These are phyloP conservation scores for Cataglyphis altisquamis DNA, from an alignment of 2,888 invertebrate genomes.

Conservation along the genomic window DNA sequence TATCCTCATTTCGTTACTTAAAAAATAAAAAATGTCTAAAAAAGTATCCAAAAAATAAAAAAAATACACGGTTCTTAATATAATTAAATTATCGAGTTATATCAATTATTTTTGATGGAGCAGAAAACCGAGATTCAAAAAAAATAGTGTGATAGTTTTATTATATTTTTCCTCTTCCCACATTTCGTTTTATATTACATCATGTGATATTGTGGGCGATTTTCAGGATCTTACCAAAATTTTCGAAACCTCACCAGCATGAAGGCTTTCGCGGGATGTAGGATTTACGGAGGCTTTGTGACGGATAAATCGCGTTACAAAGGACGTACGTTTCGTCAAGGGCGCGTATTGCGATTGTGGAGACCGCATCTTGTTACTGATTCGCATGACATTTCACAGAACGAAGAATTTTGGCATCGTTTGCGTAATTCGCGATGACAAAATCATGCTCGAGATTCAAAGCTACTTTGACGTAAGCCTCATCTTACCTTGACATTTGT, in stretches of 20 bases:
- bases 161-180: not conserved
- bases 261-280: not conserved
- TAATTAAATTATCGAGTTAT: not conserved
- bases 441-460: slow-evolving; percentile 30
- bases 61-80: not conserved
- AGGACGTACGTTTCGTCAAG: not conserved
- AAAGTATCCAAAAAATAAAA: not conserved
- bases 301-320: slow-evolving; percentile 22
- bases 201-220: not conserved
- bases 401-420: slow-evolving; percentile 1
- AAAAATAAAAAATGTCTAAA: not conserved
- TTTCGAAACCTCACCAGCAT: not conserved
- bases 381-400: slow-evolving; percentile 37
- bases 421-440: not conserved
- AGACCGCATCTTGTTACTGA: slow-evolving; percentile 29
- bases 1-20: not conserved
- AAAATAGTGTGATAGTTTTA: not conserved
- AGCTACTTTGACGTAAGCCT: slow-evolving; percentile 16
- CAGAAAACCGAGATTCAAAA: not conserved
- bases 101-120: not conserved
- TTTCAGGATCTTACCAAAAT: not conserved
- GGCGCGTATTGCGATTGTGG: not conserved
- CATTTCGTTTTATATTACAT: not conserved
- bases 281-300: not conserved
- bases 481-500: slow-evolving; percentile 13